Evolutionary conservation across 2,113 vertebrate species (phyloP), one percentile per base, ranked within the genome.

Genomic region (Chloebia gouldiae): DNA sequence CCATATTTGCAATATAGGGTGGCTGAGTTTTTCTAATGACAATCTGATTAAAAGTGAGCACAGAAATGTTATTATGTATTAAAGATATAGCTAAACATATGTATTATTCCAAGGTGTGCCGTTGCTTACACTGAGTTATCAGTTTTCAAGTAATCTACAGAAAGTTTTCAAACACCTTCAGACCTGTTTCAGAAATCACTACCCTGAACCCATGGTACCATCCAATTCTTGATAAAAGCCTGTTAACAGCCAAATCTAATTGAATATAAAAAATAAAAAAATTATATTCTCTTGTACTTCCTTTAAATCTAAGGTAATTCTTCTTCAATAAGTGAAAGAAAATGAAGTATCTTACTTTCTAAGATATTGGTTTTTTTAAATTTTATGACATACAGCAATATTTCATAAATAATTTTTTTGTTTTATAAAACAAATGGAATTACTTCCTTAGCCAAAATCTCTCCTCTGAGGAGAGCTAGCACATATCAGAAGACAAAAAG

Each of bases 111-210:
- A 83, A 93, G 79, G 28, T 28, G 10, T 72, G 35, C 50, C 65
- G 40, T 57, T 96, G 54, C 94, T 97, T 95, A 94, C 85, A 73
- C 64, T 91, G 60, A 83, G 15, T 23, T 59, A 83, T 37, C 69
- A 91, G n/a, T 86, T 81, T 83, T 63, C 92, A 96, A 94, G 87
- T 95, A 92, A 90, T 3, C 0, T 69, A 93, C 25, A 82, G 56
- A 68, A 93, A 93, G 69, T 90, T 92, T 95, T 94, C 84, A 81
- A 96, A 93, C 70, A 90, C 90, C 90, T 94, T 69, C 89, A 86
- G 92, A 96, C 86, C 69, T 33, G 59, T 42, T 94, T 81, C 75
- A 86, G 82, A 93, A 91, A 76, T 93, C 71, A 72, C n/a, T 72
- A 71, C 47, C 60, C 81, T 88, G 40, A 95, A 90, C 28, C 47